Base-by-base conservation (phyloP, 1,140 invertebrate species). In the Pseudomyrmex dendroicus region DNA sequence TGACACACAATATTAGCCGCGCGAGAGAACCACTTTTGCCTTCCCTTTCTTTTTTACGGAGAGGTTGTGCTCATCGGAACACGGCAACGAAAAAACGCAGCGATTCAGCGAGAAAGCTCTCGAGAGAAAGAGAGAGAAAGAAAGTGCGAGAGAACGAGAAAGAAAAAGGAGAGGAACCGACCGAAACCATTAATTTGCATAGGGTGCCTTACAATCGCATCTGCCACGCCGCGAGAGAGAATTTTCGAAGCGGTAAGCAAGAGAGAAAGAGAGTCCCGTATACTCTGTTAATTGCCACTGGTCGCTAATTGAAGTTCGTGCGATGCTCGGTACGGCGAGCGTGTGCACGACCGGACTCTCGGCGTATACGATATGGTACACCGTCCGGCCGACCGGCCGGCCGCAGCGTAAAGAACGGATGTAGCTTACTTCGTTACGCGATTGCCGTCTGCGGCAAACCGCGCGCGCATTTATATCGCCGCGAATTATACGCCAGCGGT, bases 261-360 rank as follows among this genome's bases (percentile, higher is more conserved):
- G 35, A 35, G 5, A 35, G 1, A 25, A 0, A 25, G 25, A 63
- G 63, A 56, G 68, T 56, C 22, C 25, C 87, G 78, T 85, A 77
- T 86, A 83, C 85, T 83, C 70, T 83, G 83, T 87, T 89, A 89
- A 89, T 89, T 89, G 85, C 80, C 82, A 64, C 61, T 66, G 68
- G 83, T 74, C 85, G 82, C 87, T 86, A 89, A 89, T 89, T 89
- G 88, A 84, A 89, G 84, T 83, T 86, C 15, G 59, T 48, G 62
- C 50, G 54, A 59, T 62, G 20, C 56, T 56, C 46, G 59, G 3
- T 12, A 13, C n/a, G 50, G 44, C 46, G 8, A 44, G 52, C 56
- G 64, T 46, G 25, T 20, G 10, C 10, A 48, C 54, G 10, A 35
- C 13, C 56, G 56, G 35, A 35, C 5, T 35, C 7, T 46, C 2